Percentiles rank a stretch among this genome's conserved stretches.
These are phyloP conservation scores for Carduelis carduelis DNA, from an alignment of 2,797 vertebrate species.

Conservation along the genomic window DNA sequence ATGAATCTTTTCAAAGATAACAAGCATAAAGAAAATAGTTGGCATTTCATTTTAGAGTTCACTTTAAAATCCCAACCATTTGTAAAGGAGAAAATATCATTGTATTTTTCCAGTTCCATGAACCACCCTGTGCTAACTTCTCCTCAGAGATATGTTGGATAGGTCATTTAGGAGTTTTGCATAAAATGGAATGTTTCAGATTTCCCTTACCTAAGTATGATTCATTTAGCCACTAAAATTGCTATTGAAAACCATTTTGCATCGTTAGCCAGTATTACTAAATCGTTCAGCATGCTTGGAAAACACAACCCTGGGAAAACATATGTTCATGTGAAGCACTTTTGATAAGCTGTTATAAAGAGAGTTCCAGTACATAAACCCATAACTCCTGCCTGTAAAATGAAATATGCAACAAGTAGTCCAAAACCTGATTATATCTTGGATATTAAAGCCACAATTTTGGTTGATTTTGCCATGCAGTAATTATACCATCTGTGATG, in stretches of 20 bases:
- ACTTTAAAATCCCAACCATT: constrained; percentile 14
- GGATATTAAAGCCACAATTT: background rate
- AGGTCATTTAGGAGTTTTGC: constrained; percentile 68
- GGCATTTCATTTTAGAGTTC: background rate
- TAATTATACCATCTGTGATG: background rate
- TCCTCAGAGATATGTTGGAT: constrained; percentile 57
- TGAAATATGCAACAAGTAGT: constrained; percentile 44
- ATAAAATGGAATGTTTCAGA: constrained; percentile 57
- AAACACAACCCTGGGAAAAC: constrained; percentile 69
- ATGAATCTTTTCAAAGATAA: constrained; percentile 9
- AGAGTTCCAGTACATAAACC: constrained; percentile 50
- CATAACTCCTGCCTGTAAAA: constrained; percentile 28
- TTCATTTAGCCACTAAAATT: constrained; percentile 70
- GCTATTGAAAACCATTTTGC: constrained; percentile 70
- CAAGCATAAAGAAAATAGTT: background rate
- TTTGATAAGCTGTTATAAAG: constrained; percentile 64
- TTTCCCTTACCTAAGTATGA: constrained; percentile 64
- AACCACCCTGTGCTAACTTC: constrained; percentile 52
- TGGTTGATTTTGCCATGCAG: background rate
- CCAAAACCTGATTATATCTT: constrained; percentile 6
- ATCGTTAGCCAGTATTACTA: constrained; percentile 67
- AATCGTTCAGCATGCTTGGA: constrained; percentile 49
- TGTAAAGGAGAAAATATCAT: constrained; percentile 25
- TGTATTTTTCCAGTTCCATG: constrained; percentile 52
- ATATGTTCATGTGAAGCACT: constrained; percentile 56